Conservation (phyloP, 2,113 vertebrate species). For the Xerus inauris region DNA sequence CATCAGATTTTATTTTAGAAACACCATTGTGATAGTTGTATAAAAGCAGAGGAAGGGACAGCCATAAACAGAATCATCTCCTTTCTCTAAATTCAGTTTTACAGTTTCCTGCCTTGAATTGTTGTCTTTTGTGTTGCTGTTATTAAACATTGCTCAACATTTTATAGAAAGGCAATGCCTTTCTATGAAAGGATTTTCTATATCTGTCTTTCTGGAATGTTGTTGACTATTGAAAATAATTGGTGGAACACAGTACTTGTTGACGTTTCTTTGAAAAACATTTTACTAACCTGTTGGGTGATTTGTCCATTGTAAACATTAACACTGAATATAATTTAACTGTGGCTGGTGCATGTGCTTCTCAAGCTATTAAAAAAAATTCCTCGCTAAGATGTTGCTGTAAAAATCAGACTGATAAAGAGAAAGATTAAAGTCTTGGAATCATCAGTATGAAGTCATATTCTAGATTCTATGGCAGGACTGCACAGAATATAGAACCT, state of each 20-base stretch:
- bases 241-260: neutral
- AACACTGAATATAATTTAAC: neutral
- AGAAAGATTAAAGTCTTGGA: neutral
- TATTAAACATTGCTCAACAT: neutral
- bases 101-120: neutral
- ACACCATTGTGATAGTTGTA: neutral
- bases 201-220: neutral
- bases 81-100: neutral
- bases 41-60: neutral
- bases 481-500: neutral
- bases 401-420: neutral
- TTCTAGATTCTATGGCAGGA: neutral
- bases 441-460: neutral
- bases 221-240: neutral
- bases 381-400: neutral
- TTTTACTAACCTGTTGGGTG: neutral
- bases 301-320: conserved; percentile 6
- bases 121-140: neutral
- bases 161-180: neutral
- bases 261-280: neutral
- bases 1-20: neutral
- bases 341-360: neutral
- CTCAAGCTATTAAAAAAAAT: neutral
- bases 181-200: no score
- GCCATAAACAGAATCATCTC: neutral